Conservation (phyloP, 2,888 invertebrate genomes). For the Congeria kusceri region DNA sequence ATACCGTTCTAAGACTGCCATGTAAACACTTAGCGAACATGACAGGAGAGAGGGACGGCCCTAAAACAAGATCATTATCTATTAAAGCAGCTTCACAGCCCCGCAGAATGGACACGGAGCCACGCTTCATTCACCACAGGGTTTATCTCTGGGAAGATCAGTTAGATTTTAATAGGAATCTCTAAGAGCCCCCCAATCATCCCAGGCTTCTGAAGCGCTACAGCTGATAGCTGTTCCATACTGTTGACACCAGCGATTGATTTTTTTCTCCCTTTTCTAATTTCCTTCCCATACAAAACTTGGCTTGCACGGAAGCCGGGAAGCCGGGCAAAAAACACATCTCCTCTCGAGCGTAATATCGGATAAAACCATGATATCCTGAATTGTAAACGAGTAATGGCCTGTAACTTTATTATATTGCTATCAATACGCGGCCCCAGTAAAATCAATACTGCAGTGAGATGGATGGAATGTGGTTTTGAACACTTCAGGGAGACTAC, state of each 20-base stretch:
- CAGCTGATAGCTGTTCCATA: neutral
- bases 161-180: too few relatives aligned
- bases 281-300: conserved; percentile 18
- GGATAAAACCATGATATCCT: conserved; percentile 56
- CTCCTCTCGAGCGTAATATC: conserved; percentile 41
- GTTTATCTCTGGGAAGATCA: too few relatives aligned
- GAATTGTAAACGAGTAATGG: conserved; percentile 52
- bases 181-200: too few relatives aligned
- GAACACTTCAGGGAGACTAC: neutral
- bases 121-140: too few relatives aligned
- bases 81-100: too few relatives aligned
- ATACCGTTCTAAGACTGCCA: too few relatives aligned
- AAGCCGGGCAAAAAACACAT: conserved; percentile 21
- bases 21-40: too few relatives aligned
- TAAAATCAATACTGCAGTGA: conserved; percentile 1
- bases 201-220: too few relatives aligned
- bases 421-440: conserved; percentile 35
- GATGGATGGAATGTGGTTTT: neutral
- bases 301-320: neutral
- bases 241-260: conserved; percentile 24
- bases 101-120: too few relatives aligned
- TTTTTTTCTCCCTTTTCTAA: conserved; percentile 29
- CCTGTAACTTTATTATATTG: conserved; percentile 56
- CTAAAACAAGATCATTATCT: too few relatives aligned
- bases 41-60: too few relatives aligned